Evolutionary conservation across 1,140 invertebrate species (phyloP).

Genomic region (Sitobion miscanthi): DNA sequence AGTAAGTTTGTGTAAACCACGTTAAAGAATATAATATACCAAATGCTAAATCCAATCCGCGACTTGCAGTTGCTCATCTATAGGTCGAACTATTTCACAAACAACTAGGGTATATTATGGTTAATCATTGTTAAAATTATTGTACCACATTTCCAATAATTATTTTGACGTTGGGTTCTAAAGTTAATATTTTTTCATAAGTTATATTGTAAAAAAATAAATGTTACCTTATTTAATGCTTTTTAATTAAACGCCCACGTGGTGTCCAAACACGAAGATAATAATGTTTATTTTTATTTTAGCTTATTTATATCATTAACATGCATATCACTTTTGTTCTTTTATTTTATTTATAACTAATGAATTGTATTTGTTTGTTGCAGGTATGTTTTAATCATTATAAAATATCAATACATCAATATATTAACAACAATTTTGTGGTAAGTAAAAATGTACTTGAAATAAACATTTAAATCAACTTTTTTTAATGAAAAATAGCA

Average conservation of each 20-base stretch:
- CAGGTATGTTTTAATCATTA: slow-evolving; percentile 12
- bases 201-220: background rate
- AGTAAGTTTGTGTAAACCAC: no score
- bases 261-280: background rate
- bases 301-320: background rate
- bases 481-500: background rate
- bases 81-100: no score
- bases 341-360: slow-evolving; percentile 10
- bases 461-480: background rate
- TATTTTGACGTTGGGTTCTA: no score
- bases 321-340: background rate
- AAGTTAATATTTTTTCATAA: background rate
- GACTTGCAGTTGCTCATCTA: no score
- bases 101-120: no score
- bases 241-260: background rate
- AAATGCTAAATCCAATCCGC: no score
- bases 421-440: background rate
- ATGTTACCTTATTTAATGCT: background rate
- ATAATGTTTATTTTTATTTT: background rate
- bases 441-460: slow-evolving; percentile 23
- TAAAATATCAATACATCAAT: background rate
- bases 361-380: background rate
- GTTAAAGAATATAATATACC: no score
- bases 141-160: no score
- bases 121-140: no score